Percentiles rank a stretch among this genome's conserved stretches.
Evolutionary conservation across 2,797 vertebrate species (phyloP).

Genomic region (Xenentodon cancila): DNA sequence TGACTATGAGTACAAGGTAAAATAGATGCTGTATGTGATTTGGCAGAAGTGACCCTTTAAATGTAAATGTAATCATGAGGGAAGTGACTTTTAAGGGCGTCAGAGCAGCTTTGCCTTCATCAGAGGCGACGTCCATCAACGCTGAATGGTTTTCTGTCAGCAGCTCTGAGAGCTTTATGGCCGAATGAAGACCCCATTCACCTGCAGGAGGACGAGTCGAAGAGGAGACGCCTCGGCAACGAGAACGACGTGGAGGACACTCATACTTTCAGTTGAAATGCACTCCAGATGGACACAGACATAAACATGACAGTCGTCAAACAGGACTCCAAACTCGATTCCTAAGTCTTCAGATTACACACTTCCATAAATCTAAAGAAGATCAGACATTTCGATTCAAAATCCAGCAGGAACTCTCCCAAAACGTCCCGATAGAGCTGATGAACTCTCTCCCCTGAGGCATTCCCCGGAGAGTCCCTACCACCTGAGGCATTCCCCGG

Average conservation of each 20-base stretch:
- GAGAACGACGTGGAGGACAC: background rate
- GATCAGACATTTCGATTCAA: too few species aligned
- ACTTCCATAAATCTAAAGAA: too few species aligned
- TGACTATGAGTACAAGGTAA: background rate
- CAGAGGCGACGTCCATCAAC: conserved; percentile 52
- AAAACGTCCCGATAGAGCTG: too few species aligned
- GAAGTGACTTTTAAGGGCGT: conserved; percentile 53
- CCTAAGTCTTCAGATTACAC: too few species aligned
- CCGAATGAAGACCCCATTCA: conserved; percentile 2
- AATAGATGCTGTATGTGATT: conserved; percentile 24
- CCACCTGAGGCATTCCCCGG: too few species aligned
- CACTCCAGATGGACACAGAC: too few species aligned
- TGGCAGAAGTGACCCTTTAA: conserved; percentile 59
- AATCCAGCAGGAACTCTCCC: too few species aligned
- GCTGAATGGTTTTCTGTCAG: conserved; percentile 32
- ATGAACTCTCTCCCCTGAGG: too few species aligned
- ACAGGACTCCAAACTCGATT: too few species aligned
- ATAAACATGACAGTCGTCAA: too few species aligned
- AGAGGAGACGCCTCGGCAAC: background rate
- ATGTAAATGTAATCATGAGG: conserved; percentile 69
- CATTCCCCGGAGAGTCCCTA: too few species aligned
- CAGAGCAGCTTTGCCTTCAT: conserved; percentile 46
- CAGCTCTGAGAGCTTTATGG: conserved; percentile 54
- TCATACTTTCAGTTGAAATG: too few species aligned
- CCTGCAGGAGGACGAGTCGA: conserved; percentile 18